Evolutionary conservation across 2,797 vertebrate species (phyloP).

Genomic region (Myotis myotis): DNA sequence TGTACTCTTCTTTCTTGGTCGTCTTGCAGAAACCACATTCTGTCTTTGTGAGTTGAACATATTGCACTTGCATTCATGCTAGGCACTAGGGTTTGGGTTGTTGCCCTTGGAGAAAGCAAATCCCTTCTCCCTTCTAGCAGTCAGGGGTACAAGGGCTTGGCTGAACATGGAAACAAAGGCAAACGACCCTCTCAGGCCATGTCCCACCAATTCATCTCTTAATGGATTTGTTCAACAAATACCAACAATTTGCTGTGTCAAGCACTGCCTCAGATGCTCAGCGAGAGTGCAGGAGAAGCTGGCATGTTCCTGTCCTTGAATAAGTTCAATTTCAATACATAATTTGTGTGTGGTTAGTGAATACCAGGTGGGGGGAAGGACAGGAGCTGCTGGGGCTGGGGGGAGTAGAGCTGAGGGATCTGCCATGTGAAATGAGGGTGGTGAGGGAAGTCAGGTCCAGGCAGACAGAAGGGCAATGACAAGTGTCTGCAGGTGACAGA

Average conservation of each 20-base stretch:
- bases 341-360: neutral
- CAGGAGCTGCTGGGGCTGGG: no score
- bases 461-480: neutral
- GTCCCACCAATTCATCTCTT: neutral
- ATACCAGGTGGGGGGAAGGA: accelerated
- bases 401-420: neutral
- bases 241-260: accelerated
- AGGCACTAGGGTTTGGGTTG: neutral
- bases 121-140: neutral
- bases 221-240: neutral
- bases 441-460: neutral
- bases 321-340: neutral
- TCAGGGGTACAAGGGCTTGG: neutral
- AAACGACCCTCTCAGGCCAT: neutral
- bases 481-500: neutral
- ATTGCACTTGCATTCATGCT: neutral
- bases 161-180: neutral
- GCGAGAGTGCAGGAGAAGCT: neutral
- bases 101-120: neutral
- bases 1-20: neutral
- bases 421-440: neutral
- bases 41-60: neutral
- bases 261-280: neutral
- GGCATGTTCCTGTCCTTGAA: neutral
- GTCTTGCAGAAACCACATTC: neutral